Percentiles rank a stretch among this genome's conserved stretches.
Conservation (phyloP, 2,113 vertebrate genomes). For the Gila orcuttii region DNA sequence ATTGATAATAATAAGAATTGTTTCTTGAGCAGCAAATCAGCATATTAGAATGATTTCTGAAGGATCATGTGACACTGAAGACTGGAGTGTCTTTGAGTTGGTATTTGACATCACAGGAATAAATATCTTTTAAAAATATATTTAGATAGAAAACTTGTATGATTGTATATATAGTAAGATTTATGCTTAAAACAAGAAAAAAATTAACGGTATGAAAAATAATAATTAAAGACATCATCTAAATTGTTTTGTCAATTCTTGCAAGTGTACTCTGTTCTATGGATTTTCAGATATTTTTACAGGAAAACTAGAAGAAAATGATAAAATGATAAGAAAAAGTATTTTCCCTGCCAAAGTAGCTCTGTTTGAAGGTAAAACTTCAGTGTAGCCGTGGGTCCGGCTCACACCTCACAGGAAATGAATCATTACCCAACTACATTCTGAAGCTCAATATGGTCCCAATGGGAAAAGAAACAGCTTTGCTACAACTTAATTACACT, state of each 20-base stretch:
- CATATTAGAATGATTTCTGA: no score
- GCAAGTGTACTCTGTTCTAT: neutral
- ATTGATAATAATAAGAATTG: no score
- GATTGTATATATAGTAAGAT: no score
- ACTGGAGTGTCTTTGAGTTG: no score
- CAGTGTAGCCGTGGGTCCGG: neutral
- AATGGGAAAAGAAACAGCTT: conserved; percentile 1
- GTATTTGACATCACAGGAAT: no score
- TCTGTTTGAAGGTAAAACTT: conserved; percentile 25
- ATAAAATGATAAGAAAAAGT: neutral
- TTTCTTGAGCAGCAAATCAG: no score
- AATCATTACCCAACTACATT: conserved; percentile 28
- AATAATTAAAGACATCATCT: neutral
- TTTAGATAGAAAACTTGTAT: no score
- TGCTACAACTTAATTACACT: conserved; percentile 33
- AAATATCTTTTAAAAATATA: no score
- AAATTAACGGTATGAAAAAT: neutral
- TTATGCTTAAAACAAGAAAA: neutral
- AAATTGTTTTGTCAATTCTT: neutral
- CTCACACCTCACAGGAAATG: conserved; percentile 10
- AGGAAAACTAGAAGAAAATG: neutral
- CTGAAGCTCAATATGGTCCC: neutral
- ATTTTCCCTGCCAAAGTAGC: neutral
- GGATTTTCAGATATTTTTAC: conserved; percentile 1
- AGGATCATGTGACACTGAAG: no score